Conservation (phyloP, 2,113 vertebrate species). For the Heterotis niloticus region DNA sequence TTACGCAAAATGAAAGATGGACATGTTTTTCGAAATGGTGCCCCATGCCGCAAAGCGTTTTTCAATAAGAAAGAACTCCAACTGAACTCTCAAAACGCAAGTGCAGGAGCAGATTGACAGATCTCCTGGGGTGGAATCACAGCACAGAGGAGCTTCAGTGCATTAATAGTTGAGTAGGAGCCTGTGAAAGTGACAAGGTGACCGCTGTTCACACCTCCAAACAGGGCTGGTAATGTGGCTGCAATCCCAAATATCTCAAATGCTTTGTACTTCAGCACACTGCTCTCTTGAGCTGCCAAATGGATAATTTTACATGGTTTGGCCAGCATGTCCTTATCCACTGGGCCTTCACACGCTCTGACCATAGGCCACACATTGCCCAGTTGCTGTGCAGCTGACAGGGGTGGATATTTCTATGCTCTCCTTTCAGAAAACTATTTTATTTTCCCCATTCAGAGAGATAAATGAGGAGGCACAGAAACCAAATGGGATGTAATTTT, state of each 20-base stretch:
- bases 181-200: background rate
- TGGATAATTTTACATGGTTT: background rate
- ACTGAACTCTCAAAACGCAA: no score
- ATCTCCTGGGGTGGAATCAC: background rate
- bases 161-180: background rate
- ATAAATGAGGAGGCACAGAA: background rate
- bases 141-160: background rate
- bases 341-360: background rate
- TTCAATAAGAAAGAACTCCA: no score
- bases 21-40: no score
- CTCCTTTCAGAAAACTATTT: background rate
- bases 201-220: constrained; percentile 12
- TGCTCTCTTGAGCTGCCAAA: background rate
- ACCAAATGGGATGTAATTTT: constrained; percentile 14
- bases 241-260: background rate
- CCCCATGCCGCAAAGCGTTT: no score
- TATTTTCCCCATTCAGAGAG: background rate
- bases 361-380: background rate
- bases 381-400: constrained; percentile 1
- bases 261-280: background rate
- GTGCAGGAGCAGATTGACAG: background rate
- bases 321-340: background rate
- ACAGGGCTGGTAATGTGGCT: background rate
- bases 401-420: no score
- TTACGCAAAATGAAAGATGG: no score